Evolutionary conservation across 2,797 vertebrate species (phyloP), one percentile per base, ranked within the genome.

Genomic region (Notoglanidium macrostoma): DNA sequence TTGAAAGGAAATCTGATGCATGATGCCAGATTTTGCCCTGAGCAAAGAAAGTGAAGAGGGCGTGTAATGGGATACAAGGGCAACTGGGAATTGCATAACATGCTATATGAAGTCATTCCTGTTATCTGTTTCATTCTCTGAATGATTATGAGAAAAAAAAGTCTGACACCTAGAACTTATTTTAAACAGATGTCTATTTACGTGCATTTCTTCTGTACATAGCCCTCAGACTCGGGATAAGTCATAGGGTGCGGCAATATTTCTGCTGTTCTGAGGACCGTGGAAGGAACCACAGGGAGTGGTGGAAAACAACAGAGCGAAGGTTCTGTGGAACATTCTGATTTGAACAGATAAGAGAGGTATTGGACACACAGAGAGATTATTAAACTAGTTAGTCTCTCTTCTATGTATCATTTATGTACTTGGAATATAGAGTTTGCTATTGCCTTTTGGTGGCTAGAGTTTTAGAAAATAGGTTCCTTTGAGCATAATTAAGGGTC

Each of bases 1-100:
- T n/a, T 54, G 21, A 85, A 78, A 57, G 21, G 40, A 61, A 79
- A 51, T 61, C 83, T 51, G 68, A 59, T 55, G 35, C 80, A 54
- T 32, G 78, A 85, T 67, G 83, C 91, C 85, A 89, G 87, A 82
- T 32, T 63, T 4, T 85, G 32, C 88, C 74, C 40, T 9, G 23
- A 46, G 23, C 57, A 26, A 0, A 32, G 14, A 67, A 49, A 65
- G 40, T 63, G 44, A 17, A 26, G 32, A 44, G 19, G 32, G 21
- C 21, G 5, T 61, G 23, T 32, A 46, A 29, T n/a, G 59, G 79
- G 26, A n/a, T 19, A 46, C 14, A n/a, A 23, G 65, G n/a, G 59
- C 57, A 81, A 82, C 80, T 82, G 80, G 44, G 80, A 82, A 67
- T 21, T 21, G 44, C 61, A 67, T 65, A 82, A 21, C n/a, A 23